Evolutionary conservation across 1,140 invertebrate genomes (phyloP), one percentile per base, ranked within the genome.

Genomic region (Eumaeus atala): DNA sequence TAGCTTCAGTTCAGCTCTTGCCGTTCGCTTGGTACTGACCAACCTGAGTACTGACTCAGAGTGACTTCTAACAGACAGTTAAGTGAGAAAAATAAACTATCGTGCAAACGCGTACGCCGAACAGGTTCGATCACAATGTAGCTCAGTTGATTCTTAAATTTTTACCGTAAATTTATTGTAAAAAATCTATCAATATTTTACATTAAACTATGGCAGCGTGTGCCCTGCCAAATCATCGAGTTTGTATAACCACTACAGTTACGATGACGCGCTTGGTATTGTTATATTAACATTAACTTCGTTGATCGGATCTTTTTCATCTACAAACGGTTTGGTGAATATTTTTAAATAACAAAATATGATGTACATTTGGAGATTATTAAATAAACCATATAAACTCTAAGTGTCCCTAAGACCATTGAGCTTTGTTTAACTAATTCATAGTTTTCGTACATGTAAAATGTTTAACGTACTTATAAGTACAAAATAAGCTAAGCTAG

Each of bases 181-280:
- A 79, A 78, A 83, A 84, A 82, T 83, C 80, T 84, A 82, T 74
- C 59, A 66, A 74, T 80, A 85, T 71, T 62, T 74, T 78, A 84
- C 64, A 70, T 77, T 83, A 72, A 77, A 70, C 71, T 83, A 81
- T 70, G 51, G 59, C 69, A 66, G 55, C 63, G 50, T 64, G 48
- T 52, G 37, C 35, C 9, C 37, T 48, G 3, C 12, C 12, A 28
- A n/a, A 14, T 28, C 33, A 12, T 14, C 11, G 28, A 33, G 28
- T 9, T 49, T 50, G 21, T 28, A 50, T 35, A n/a, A 33, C 48
- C 16, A 50, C 12, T 50, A 12, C 14, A 35, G 48, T 50, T 35
- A 35, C 40, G 12, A 44, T 44, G 40, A 44, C 40, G 16, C 40
- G 40, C 17, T 44, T 44, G 40, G 8, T 42, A 16, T 7, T 9